A percentile compares a stretch with the other conserved stretches of the same genome.
Evolutionary conservation across 2,888 invertebrate species (phyloP).

Genomic region (Chloromyia formosa): DNA sequence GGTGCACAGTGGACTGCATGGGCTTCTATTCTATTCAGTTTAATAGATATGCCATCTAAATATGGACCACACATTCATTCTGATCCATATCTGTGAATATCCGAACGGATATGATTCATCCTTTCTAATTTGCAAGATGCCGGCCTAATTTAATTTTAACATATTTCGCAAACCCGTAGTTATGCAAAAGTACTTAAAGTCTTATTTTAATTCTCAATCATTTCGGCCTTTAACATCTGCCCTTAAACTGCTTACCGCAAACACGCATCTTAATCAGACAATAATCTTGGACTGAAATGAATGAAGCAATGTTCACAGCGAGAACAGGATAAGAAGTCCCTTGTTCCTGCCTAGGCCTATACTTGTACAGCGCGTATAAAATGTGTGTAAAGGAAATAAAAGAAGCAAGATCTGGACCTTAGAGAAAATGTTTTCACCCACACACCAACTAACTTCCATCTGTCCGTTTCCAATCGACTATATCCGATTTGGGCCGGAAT

Average conservation of each 20-base stretch:
- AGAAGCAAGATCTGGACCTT: neutral
- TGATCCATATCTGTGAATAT: too few species aligned
- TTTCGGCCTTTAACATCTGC: constrained; percentile 35
- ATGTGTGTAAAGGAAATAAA: constrained; percentile 7
- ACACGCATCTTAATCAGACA: constrained; percentile 41
- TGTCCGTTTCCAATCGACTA: constrained; percentile 37
- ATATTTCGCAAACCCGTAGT: neutral
- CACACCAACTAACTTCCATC: constrained; percentile 30
- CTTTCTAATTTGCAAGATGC: too few species aligned
- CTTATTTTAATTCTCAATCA: constrained; percentile 38
- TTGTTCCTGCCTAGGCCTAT: neutral
- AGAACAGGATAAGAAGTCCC: constrained; percentile 30
- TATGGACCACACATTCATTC: too few species aligned
- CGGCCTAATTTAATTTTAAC: neutral
- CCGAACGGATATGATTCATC: too few species aligned
- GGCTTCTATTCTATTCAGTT: too few species aligned
- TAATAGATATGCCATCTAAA: too few species aligned
- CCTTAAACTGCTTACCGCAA: constrained; percentile 39
- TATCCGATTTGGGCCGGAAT: constrained; percentile 62
- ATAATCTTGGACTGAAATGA: constrained; percentile 17
- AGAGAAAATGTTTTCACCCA: constrained; percentile 29
- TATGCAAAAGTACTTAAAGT: constrained; percentile 24
- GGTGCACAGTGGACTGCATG: too few species aligned
- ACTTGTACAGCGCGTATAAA: neutral
- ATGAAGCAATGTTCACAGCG: constrained; percentile 29